A percentile compares a stretch with the other conserved stretches of the same genome.
Conservation (phyloP, 2,113 vertebrate species). For the Mormyrus iriodes region DNA sequence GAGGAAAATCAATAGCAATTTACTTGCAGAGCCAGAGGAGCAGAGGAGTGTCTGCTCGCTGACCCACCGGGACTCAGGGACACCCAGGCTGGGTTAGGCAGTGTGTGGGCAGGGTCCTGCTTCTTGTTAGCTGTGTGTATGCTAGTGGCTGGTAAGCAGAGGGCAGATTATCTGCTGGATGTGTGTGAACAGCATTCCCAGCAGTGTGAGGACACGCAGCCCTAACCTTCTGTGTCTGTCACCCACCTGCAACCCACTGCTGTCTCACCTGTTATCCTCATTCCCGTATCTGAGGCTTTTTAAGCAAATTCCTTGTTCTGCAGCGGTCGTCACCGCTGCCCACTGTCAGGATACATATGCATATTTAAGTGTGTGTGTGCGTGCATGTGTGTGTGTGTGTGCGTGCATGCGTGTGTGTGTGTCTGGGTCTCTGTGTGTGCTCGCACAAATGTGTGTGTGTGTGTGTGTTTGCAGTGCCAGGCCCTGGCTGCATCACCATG, state of each 20-base stretch:
- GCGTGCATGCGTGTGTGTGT: neutral
- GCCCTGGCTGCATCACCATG: too few relatives aligned
- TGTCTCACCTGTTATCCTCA: neutral
- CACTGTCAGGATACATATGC: too few relatives aligned
- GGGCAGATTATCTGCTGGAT: neutral
- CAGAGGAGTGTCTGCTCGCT: neutral
- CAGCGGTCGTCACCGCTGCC: neutral
- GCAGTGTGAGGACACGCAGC: neutral
- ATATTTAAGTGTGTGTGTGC: neutral
- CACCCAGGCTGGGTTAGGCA: neutral
- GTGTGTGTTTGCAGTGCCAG: neutral
- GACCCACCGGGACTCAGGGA: neutral
- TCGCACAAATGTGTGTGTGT: neutral
- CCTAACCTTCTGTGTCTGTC: neutral
- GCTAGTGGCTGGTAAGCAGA: neutral
- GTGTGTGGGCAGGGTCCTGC: too few relatives aligned
- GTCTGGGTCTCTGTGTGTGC: neutral
- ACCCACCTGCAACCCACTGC: neutral
- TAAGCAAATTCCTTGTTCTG: neutral
- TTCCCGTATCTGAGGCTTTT: neutral
- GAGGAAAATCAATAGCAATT: slow-evolving; percentile 19
- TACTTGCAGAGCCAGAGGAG: neutral
- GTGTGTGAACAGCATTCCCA: neutral
- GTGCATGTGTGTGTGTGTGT: neutral
- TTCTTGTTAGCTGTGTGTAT: neutral